Base-by-base conservation (phyloP, 2,797 vertebrate genomes). In the Channallabes apus region DNA sequence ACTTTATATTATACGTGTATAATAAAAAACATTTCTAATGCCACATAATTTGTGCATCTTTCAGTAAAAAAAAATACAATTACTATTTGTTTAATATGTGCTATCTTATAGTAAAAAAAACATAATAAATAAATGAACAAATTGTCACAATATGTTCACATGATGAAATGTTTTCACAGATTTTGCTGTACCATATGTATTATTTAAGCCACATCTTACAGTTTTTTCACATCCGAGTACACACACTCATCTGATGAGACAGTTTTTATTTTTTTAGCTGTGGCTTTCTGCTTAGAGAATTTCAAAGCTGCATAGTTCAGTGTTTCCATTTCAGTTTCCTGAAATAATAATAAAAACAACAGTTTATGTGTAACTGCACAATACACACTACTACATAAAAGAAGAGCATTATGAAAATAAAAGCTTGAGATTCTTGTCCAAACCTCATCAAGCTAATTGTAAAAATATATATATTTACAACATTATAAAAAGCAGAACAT, bases 291-390 rank as follows among this genome's bases (percentile, higher is more conserved):
- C 69, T 72, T 72, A 9, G 69, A 15, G 4, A 72, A 72, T 5
- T 72, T 6, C 69, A 72, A n/a, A 72, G 69, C 69, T 41, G 69
- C 22, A 46, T 72, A 72, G n/a, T n/a, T 72, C 22, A 72, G 22
- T 46, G 69, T 24, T 46, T 46, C 38, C 1, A 18, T 20, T 38
- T 72, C 69, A 46, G 38, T 41, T 72, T 72, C 41, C 71, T 73
- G 20, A 71, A 24, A 22, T 59, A 72, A 11, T 9, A 1, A 69
- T 35, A 1, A 35, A 0, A 35, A 18, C 20, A 32, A 67, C 17
- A 67, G 17, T 0, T 0, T 15, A 17, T 17, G 27, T 14, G 67
- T 38, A 69, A 69, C 32, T 69, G 32, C 18, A 38, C 35, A 2
- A 24, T 22, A 46, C 38, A n/a, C 69, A 72, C 38, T 12, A 72